phyloP scores from a whole-genome alignment of 2,113 vertebrate species.

The Phalacrocorax carbo region DNA sequence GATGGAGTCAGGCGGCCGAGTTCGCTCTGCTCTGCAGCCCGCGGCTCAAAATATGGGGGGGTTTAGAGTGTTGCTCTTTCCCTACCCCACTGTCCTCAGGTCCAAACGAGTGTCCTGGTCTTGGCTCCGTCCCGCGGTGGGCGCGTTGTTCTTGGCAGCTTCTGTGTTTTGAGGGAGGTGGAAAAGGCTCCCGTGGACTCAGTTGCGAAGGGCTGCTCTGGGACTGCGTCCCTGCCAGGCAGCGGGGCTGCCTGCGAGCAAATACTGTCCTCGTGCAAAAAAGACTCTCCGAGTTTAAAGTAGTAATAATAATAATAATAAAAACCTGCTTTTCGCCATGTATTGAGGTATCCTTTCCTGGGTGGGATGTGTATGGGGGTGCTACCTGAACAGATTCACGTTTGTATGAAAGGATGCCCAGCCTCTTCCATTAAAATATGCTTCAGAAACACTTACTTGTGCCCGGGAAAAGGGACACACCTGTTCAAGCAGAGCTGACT shows the following conservation, averaged over 20 bases:
- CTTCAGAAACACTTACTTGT: background rate
- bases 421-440: background rate
- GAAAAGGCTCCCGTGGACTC: background rate
- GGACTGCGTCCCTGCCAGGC: background rate
- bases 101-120: background rate
- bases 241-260: background rate
- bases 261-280: fast-evolving
- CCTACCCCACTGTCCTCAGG: fast-evolving
- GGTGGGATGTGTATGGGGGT: fast-evolving
- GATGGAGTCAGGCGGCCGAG: background rate
- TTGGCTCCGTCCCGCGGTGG: fast-evolving
- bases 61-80: background rate
- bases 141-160: background rate
- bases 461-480: background rate
- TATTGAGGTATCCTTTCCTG: background rate
- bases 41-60: fast-evolving
- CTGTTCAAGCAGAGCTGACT: background rate
- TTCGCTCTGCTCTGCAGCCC: background rate
- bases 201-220: background rate
- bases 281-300: background rate
- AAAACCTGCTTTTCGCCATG: background rate
- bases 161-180: background rate
- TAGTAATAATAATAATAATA: background rate
- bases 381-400: fast-evolving
- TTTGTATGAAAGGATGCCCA: background rate